These are phyloP conservation scores for Timema cristinae DNA, from an alignment of 2,888 invertebrate species.

Conservation along the genomic window DNA sequence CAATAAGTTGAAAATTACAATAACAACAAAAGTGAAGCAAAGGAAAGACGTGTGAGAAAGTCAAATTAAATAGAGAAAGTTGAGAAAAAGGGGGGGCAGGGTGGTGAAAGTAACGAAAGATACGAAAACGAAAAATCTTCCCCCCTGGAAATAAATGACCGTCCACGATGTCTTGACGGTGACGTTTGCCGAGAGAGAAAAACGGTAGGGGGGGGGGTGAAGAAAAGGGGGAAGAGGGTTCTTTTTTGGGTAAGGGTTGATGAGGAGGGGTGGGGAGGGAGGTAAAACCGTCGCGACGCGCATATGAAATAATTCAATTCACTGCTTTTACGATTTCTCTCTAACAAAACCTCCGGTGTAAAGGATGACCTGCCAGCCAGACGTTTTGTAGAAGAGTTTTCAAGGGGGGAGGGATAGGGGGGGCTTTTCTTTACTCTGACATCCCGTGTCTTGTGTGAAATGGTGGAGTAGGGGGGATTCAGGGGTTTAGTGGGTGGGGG, in stretches of 20 bases:
- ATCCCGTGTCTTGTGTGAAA: too few species aligned
- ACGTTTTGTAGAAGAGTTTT: too few species aligned
- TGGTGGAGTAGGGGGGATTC: too few species aligned
- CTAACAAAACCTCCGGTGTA: slow-evolving; percentile 13
- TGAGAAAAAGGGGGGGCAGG: slow-evolving; percentile 2
- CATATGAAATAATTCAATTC: slow-evolving; percentile 28
- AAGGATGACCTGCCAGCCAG: slow-evolving; percentile 21
- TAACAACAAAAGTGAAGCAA: slow-evolving; percentile 14
- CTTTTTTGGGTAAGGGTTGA: background rate
- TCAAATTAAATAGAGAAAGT: slow-evolving; percentile 16
- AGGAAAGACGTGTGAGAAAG: slow-evolving; percentile 5
- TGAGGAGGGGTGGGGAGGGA: background rate
- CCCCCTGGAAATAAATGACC: slow-evolving; percentile 26
- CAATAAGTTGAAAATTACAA: slow-evolving; percentile 20
- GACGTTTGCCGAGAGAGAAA: background rate
- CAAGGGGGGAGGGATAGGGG: too few species aligned
- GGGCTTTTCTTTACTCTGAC: too few species aligned
- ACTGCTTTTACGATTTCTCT: slow-evolving; percentile 20
- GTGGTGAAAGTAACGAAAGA: slow-evolving; percentile 12
- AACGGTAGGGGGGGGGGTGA: background rate
- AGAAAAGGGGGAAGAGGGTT: background rate
- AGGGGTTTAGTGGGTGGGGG: too few species aligned
- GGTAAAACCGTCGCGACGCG: slow-evolving; percentile 19
- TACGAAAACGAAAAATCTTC: slow-evolving; percentile 25
- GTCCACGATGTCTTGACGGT: slow-evolving; percentile 15